phyloP scores from a whole-genome alignment of 2,797 vertebrate genomes.

The Onychomys torridus region DNA sequence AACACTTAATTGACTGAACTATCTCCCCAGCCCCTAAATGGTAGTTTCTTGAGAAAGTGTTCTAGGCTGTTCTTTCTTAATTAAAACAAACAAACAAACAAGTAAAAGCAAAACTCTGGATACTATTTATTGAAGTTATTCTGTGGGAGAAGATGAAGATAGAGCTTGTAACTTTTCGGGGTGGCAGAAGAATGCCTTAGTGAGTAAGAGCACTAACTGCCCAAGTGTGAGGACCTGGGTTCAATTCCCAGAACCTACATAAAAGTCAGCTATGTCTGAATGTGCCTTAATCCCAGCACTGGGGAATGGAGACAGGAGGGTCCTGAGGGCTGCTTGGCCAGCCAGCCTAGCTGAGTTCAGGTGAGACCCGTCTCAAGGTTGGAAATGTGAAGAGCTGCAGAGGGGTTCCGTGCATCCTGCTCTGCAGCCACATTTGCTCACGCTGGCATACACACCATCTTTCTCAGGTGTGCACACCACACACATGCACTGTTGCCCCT shows the following conservation, averaged over 20 bases:
- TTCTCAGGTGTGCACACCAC: neutral
- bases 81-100: neutral
- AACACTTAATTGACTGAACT: neutral
- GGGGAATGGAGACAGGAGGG: neutral
- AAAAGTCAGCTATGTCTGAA: neutral
- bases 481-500: neutral
- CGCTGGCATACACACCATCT: neutral
- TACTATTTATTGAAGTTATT: neutral
- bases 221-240: neutral
- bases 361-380: neutral
- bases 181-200: neutral
- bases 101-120: neutral
- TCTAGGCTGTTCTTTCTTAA: neutral
- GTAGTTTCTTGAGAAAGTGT: neutral
- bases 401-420: neutral
- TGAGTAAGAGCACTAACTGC: neutral
- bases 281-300: neutral
- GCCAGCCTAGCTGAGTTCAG: neutral
- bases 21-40: neutral
- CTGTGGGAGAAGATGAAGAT: slow-evolving; percentile 17
- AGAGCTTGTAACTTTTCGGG: neutral
- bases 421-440: neutral
- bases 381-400: too few species aligned
- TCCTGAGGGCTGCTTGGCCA: neutral
- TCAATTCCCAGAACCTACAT: neutral